These are phyloP conservation scores for Tipula confusa DNA, from an alignment of 2,888 invertebrate species.

Conservation along the genomic window DNA sequence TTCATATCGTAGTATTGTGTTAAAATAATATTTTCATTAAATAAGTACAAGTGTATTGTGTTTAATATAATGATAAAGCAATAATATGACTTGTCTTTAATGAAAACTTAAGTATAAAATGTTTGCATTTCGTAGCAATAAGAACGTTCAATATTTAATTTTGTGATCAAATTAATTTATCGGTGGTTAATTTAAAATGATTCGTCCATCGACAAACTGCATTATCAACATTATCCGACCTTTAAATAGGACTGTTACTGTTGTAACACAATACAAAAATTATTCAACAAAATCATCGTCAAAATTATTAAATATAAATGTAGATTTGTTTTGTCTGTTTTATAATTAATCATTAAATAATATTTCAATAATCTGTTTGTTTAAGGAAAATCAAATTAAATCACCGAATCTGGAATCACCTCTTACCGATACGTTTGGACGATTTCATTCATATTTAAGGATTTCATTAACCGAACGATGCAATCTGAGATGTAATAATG, in stretches of 20 bases:
- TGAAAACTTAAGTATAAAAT: not conserved
- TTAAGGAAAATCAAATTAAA: not conserved
- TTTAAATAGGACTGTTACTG: not conserved
- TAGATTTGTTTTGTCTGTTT: not conserved
- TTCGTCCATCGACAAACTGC: not conserved
- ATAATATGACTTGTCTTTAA: not conserved
- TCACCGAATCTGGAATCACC: conserved; percentile 39
- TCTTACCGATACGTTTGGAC: conserved; percentile 77
- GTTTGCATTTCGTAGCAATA: not conserved
- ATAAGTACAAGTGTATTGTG: not conserved
- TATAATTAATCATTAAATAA: not conserved
- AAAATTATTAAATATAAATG: not conserved
- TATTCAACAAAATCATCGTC: not conserved
- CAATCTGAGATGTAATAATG: conserved; percentile 85
- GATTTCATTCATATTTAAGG: conserved; percentile 87
- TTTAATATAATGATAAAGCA: not conserved
- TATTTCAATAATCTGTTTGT: not conserved
- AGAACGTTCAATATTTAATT: not conserved
- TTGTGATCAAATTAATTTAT: not conserved
- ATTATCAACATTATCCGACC: not conserved
- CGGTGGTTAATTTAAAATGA: conserved; percentile 1
- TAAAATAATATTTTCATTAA: not conserved
- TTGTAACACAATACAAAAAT: not conserved
- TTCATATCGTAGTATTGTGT: not conserved
- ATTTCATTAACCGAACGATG: conserved; percentile 96